Base-by-base conservation (phyloP, 1,140 invertebrate genomes). In the Drosophila trapezifrons region DNA sequence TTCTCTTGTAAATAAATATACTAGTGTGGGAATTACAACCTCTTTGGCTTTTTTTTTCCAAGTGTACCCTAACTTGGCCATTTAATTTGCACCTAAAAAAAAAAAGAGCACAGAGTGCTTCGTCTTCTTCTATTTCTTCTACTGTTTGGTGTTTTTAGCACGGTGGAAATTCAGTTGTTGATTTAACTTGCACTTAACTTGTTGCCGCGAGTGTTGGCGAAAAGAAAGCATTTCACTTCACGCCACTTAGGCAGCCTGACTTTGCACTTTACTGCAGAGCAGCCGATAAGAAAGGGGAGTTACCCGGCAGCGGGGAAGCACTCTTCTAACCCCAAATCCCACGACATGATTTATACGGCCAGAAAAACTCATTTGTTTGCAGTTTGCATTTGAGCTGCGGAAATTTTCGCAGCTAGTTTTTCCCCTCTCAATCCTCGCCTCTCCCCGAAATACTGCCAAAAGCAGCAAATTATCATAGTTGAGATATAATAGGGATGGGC, bases 291-390 rank as follows among this genome's bases (percentile, higher is more conserved):
- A 43, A 20, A n/a, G 60, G 55, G 55, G 9, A 58, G 25, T 49
- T 29, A 8, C 25, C 22, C 7, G 7, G 6, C 12, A 6, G 9
- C 6, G 64, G 37, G 46, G n/a, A n/a, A n/a, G 57, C 27, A 49
- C 60, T 35, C 49, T 56, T 54, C 73, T 20, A 56, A 43, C 67
- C 67, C 67, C 70, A 65, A 76, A 56, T 40, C 51, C 67, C 67
- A 40, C 71, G 71, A 74, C 72, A 75, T 82, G 80, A 83, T 82
- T 82, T 82, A 82, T 84, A 65, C 59, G 58, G 43, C 80, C 78
- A 83, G 76, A 79, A 73, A 57, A 46, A 66, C 77, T 56, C 80
- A 83, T 82, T 82, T 84, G 80, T 84, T 79, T 64, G 80, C 70
- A 79, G 80, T 75, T 82, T 43, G 45, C 67, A 72, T 49, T 71